A percentile compares a stretch with the other conserved stretches of the same genome.
phyloP scores from a whole-genome alignment of 2,797 vertebrate species.

The Megaceryle alcyon region DNA sequence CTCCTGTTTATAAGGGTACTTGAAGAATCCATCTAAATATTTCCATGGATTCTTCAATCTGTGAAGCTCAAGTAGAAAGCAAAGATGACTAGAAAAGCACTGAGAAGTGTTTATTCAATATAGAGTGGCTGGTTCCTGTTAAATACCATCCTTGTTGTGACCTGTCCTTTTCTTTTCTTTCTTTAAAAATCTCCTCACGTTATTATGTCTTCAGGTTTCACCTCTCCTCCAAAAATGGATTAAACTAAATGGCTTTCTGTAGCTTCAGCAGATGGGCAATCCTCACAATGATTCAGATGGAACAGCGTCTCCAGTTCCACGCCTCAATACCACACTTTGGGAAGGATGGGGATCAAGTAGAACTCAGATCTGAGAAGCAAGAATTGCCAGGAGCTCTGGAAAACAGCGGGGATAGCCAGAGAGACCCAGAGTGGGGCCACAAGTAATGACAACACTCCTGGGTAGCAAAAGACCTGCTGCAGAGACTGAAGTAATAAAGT shows the following conservation, averaged over 20 bases:
- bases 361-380: not conserved
- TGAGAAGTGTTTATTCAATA: not conserved
- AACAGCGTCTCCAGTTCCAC: not conserved
- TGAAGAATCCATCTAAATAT: not conserved
- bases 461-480: not conserved
- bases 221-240: not conserved
- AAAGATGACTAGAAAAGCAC: not conserved
- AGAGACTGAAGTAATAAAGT: not conserved
- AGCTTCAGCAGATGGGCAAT: not conserved
- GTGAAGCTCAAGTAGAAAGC: not conserved
- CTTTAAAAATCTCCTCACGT: not conserved
- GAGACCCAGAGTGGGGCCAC: not conserved
- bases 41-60: not conserved
- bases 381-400: not conserved
- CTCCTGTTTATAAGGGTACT: not conserved
- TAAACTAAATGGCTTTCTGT: not conserved
- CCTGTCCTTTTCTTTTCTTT: too few relatives aligned
- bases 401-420: not conserved
- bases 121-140: not conserved
- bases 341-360: not conserved
- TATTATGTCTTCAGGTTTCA: not conserved
- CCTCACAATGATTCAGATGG: not conserved
- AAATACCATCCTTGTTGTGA: not conserved
- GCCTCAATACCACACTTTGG: not conserved
- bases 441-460: not conserved